Percentiles rank a stretch among this genome's conserved stretches.
These are phyloP conservation scores for Remorina albescens DNA, from an alignment of 2,797 vertebrate genomes.

Conservation along the genomic window DNA sequence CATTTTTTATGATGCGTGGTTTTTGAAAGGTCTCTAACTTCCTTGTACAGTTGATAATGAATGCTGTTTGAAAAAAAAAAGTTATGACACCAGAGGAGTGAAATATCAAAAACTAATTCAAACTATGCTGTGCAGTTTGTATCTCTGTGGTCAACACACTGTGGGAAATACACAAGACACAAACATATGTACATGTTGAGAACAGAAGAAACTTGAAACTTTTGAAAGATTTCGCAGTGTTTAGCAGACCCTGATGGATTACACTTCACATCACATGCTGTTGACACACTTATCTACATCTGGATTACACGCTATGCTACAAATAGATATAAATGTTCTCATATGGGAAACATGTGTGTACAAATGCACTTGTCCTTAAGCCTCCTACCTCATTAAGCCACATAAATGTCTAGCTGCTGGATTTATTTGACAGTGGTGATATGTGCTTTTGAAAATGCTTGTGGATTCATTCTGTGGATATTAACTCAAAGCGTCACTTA, in stretches of 20 bases:
- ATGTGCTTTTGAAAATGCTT: conserved; percentile 35
- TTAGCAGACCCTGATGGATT: neutral
- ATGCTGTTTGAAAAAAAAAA: neutral
- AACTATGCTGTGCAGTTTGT: neutral
- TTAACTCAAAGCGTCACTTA: conserved; percentile 14
- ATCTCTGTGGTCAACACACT: neutral
- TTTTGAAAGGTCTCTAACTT: no score
- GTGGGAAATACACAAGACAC: neutral
- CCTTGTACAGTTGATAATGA: neutral
- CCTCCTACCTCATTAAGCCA: conserved; percentile 28
- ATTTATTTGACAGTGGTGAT: conserved; percentile 17
- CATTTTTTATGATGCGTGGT: no score
- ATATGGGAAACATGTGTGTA: neutral
- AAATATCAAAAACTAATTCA: neutral
- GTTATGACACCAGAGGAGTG: neutral
- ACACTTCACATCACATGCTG: conserved; percentile 44
- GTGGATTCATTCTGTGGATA: conserved; percentile 23
- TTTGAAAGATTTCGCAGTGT: conserved; percentile 10
- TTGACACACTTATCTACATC: conserved; percentile 60
- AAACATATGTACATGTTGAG: neutral
- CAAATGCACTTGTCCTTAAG: conserved; percentile 20
- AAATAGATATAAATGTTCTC: conserved; percentile 25
- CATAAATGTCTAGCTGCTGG: conserved; percentile 9
- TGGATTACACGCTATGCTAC: conserved; percentile 35
- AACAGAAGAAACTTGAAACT: neutral